phyloP scores from a whole-genome alignment of 1,140 invertebrate species.

The Lepidurus couesii region DNA sequence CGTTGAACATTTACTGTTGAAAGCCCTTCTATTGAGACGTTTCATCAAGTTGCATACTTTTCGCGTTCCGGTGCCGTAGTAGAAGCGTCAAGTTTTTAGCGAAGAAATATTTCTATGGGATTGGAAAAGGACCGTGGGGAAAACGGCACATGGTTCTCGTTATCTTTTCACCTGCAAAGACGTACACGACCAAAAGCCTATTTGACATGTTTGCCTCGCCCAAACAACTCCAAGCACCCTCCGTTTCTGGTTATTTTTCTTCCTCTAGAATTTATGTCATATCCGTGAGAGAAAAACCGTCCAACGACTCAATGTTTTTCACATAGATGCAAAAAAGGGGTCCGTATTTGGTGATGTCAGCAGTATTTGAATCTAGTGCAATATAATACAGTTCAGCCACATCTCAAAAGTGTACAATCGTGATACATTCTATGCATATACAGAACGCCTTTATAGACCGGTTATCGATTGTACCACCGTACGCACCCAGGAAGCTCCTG shows the following conservation, averaged over 20 bases:
- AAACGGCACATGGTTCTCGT: slow-evolving; percentile 16
- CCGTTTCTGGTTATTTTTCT: not conserved
- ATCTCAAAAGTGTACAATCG: no score
- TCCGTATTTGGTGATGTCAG: no score
- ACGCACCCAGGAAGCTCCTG: not conserved
- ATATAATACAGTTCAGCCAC: no score
- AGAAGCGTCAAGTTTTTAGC: not conserved
- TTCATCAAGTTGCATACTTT: not conserved
- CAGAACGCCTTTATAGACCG: not conserved
- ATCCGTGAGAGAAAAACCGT: no score
- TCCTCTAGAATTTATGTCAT: not conserved
- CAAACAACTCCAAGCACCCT: not conserved
- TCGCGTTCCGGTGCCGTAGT: not conserved
- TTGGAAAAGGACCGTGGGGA: not conserved
- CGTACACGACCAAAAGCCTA: not conserved
- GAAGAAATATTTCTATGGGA: slow-evolving; percentile 10
- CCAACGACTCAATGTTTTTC: no score
- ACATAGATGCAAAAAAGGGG: no score
- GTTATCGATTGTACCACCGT: not conserved
- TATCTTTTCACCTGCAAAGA: not conserved
- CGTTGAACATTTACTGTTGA: no score
- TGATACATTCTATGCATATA: not conserved
- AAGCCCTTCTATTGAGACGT: not conserved
- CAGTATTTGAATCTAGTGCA: no score
- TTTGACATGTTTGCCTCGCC: slow-evolving; percentile 1